Evolutionary conservation across 92 coral and sea anemone species (phyloP).

Genomic region (Bergia sp.): DNA sequence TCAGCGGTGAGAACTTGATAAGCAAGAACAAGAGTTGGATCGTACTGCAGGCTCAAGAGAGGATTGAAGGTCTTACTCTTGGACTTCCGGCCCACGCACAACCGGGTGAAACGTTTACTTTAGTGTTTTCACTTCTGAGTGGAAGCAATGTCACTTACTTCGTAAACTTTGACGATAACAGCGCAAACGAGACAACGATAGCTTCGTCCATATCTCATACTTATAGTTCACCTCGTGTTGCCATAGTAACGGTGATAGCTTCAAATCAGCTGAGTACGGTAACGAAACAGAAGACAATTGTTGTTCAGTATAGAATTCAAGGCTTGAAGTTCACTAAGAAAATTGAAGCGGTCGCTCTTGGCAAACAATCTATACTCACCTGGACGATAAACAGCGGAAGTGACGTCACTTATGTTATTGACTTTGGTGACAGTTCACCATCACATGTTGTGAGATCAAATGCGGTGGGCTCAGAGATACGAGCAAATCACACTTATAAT

Average conservation of each 20-base stretch:
- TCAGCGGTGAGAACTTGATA: constrained; percentile 68
- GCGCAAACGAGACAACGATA: constrained; percentile 54
- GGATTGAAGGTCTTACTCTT: constrained; percentile 69
- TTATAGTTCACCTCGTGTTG: constrained; percentile 41
- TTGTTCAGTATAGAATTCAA: constrained; percentile 63
- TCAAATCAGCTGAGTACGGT: constrained; percentile 63
- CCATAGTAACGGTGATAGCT: constrained; percentile 57
- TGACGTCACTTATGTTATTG: constrained; percentile 64
- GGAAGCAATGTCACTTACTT: constrained; percentile 77
- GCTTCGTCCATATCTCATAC: constrained; percentile 38
- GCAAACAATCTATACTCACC: constrained; percentile 28
- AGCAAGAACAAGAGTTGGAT: constrained; percentile 61
- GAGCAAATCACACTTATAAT: constrained; percentile 50
- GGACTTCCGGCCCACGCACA: constrained; percentile 47
- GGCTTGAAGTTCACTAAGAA: constrained; percentile 52
- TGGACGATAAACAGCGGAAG: constrained; percentile 81
- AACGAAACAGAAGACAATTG: constrained; percentile 37
- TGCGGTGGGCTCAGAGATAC: constrained; percentile 44
- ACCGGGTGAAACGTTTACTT: constrained; percentile 44
- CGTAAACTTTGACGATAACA: constrained; percentile 67
- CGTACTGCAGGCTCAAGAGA: constrained; percentile 64
- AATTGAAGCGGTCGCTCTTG: constrained; percentile 33
- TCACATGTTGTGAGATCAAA: constrained; percentile 5
- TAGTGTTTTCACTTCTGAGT: constrained; percentile 43
- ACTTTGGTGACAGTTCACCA: constrained; percentile 62